Evolutionary conservation across 2,113 vertebrate genomes (phyloP).

Genomic region (Spilogale gracilis): DNA sequence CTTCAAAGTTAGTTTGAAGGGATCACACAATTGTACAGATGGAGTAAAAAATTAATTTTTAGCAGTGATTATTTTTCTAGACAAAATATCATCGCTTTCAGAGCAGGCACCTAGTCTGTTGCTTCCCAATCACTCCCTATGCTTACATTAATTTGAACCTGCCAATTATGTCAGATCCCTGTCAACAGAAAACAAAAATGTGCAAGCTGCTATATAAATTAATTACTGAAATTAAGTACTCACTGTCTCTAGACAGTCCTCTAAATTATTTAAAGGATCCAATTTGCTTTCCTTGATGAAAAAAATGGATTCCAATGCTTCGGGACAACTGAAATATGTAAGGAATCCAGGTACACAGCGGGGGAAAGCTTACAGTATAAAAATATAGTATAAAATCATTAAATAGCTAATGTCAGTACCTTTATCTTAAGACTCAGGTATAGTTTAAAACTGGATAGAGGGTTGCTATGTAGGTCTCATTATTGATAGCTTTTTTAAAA

Average conservation of each 20-base stretch:
- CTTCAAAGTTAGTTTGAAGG: neutral
- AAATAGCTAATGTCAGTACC: neutral
- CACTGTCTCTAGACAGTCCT: neutral
- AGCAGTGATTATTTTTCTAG: neutral
- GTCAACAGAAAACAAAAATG: slow-evolving; percentile 62
- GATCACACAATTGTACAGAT: neutral
- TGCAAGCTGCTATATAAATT: slow-evolving; percentile 44
- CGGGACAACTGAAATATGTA: neutral
- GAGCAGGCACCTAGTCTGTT: neutral
- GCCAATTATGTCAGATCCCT: slow-evolving; percentile 20
- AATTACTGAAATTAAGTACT: slow-evolving; percentile 65
- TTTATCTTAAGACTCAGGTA: neutral
- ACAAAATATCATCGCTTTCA: neutral
- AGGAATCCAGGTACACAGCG: neutral
- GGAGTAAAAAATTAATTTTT: neutral
- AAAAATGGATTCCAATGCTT: neutral
- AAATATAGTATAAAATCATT: slow-evolving; percentile 1
- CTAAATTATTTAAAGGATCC: slow-evolving; percentile 56
- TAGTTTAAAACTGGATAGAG: neutral
- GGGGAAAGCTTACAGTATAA: neutral
- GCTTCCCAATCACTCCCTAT: neutral
- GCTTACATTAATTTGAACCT: slow-evolving; percentile 26
- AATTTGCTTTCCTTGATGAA: slow-evolving; percentile 35
- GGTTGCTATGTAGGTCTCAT: neutral
- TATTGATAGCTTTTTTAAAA: neutral